Evolutionary conservation across 2,113 vertebrate species (phyloP).

Genomic region (Cisticola juncidis): DNA sequence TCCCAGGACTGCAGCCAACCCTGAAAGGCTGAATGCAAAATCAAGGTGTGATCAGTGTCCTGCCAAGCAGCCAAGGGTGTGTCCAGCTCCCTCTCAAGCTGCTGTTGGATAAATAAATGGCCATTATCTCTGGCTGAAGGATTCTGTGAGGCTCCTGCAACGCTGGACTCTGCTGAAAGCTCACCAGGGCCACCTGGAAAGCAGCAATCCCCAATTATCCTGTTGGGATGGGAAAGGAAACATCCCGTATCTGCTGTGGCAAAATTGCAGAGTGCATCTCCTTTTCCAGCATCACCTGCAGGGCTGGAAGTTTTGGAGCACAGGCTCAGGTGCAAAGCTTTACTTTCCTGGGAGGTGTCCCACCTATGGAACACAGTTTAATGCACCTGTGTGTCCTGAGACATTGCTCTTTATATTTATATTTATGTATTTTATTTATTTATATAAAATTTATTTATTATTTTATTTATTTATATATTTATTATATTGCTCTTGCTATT

Average conservation of each 20-base stretch:
- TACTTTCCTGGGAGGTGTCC: not conserved
- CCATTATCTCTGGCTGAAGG: not conserved
- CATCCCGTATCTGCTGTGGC: accelerated
- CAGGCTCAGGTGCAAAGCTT: not conserved
- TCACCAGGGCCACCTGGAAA: not conserved
- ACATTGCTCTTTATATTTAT: not conserved
- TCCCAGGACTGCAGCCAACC: not conserved
- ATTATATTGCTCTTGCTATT: no score
- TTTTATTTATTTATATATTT: no score
- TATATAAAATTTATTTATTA: no score
- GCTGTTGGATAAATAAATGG: not conserved
- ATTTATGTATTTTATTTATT: no score
- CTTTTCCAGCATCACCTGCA: not conserved
- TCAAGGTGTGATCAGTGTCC: not conserved
- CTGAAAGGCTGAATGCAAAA: not conserved
- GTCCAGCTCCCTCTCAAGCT: not conserved
- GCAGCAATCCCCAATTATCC: not conserved
- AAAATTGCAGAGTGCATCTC: not conserved
- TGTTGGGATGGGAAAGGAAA: not conserved
- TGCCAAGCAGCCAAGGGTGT: not conserved
- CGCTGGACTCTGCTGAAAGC: not conserved
- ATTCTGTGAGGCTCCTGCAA: not conserved
- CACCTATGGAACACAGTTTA: not conserved
- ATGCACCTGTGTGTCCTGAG: accelerated
- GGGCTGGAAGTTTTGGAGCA: not conserved